These are phyloP conservation scores for Galago senegalensis DNA, from an alignment of 2,797 vertebrate genomes.

Conservation along the genomic window DNA sequence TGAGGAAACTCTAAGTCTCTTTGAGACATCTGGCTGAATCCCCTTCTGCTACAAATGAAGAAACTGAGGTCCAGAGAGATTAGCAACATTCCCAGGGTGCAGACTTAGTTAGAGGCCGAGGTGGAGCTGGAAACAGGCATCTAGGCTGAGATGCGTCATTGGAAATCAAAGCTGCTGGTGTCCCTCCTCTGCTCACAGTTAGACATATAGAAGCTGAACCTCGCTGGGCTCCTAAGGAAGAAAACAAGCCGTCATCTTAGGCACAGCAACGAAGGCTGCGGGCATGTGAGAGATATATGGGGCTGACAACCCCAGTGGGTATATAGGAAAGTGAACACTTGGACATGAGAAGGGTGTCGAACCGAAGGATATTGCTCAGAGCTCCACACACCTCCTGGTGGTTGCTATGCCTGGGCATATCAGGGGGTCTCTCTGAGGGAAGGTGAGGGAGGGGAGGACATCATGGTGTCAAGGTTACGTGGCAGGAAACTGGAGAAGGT, in stretches of 20 bases:
- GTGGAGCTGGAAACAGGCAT: slow-evolving; percentile 12
- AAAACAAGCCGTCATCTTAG: neutral
- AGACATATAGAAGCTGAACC: slow-evolving; percentile 14
- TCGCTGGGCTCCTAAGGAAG: neutral
- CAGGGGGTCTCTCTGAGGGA: neutral
- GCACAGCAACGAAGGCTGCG: neutral
- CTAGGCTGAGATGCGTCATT: slow-evolving; percentile 19
- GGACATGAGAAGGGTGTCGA: neutral
- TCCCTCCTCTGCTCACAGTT: neutral
- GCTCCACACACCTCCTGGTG: neutral
- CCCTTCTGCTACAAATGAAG: neutral
- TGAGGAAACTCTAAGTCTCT: slow-evolving; percentile 12
- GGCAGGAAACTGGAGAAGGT: slow-evolving; percentile 16
- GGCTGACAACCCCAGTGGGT: neutral
- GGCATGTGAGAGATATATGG: neutral
- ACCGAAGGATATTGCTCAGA: neutral
- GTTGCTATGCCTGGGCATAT: neutral
- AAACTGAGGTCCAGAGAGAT: slow-evolving; percentile 45
- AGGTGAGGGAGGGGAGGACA: neutral
- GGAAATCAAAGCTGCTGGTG: slow-evolving; percentile 53
- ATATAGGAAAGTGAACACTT: neutral
- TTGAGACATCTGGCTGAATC: neutral
- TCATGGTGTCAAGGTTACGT: neutral
- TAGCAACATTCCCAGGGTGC: slow-evolving; percentile 47
- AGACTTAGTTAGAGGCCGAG: slow-evolving; percentile 44